phyloP scores from a whole-genome alignment of 2,888 invertebrate species.

The Anagyrus pseudococci region DNA sequence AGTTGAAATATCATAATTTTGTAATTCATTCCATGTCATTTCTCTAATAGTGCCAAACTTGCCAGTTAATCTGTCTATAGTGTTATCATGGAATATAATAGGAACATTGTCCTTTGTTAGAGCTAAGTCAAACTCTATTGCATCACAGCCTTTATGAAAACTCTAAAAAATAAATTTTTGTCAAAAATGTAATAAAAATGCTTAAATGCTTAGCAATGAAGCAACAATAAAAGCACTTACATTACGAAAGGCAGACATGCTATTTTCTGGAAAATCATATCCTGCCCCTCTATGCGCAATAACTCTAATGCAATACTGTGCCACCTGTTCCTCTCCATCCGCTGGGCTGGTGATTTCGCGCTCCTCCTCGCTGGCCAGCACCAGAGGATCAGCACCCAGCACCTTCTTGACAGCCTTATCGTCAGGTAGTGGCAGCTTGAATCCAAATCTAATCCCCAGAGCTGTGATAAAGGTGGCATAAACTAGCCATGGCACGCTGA shows the following conservation, averaged over 20 bases:
- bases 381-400: conserved; percentile 53
- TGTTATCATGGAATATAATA: conserved; percentile 78
- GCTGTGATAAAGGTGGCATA: conserved; percentile 50
- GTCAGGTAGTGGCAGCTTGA: conserved; percentile 51
- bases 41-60: conserved; percentile 64
- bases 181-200: not conserved
- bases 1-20: conserved; percentile 70
- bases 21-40: conserved; percentile 71
- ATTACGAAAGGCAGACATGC: conserved; percentile 74
- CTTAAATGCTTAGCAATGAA: not conserved
- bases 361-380: conserved; percentile 40
- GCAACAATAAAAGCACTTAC: conserved; percentile 61
- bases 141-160: conserved; percentile 73
- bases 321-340: conserved; percentile 29
- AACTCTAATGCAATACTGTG: conserved; percentile 64
- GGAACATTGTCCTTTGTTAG: conserved; percentile 78
- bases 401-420: conserved; percentile 47
- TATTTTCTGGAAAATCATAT: conserved; percentile 83
- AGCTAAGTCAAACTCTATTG: conserved; percentile 79
- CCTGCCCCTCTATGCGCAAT: conserved; percentile 80
- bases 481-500: conserved; percentile 53
- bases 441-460: conserved; percentile 43
- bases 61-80: conserved; percentile 72
- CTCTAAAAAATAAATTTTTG: conserved; percentile 65
- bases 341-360: conserved; percentile 25